Percentiles rank a stretch among this genome's conserved stretches.
Conservation (phyloP, 2,888 invertebrate species). For the Ormyrus pomaceus region DNA sequence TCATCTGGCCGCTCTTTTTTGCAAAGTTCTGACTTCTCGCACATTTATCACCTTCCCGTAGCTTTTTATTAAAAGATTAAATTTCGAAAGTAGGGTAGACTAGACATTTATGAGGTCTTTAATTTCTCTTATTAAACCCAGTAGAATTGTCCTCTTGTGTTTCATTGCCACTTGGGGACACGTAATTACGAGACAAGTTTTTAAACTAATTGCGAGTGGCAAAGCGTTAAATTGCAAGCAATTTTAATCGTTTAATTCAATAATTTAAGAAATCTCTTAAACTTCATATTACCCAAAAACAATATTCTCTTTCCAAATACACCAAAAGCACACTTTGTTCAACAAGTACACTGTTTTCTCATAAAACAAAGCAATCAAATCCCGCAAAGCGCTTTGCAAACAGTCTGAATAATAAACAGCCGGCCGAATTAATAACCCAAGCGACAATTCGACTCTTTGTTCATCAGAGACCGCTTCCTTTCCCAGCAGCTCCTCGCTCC, state of each 20-base stretch:
- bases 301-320: neutral
- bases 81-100: neutral
- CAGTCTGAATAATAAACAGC: too few species aligned
- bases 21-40: too few species aligned
- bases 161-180: neutral
- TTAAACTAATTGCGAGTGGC: neutral
- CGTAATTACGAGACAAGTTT: neutral
- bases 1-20: neutral
- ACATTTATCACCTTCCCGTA: neutral
- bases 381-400: too few species aligned
- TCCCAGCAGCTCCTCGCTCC: too few species aligned
- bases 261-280: too few species aligned
- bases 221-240: neutral
- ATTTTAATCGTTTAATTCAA: too few species aligned
- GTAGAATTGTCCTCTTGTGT: neutral
- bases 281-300: neutral
- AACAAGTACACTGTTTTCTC: neutral
- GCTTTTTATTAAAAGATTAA: slow-evolving; percentile 15
- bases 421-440: too few species aligned
- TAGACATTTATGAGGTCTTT: slow-evolving; percentile 17
- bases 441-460: too few species aligned
- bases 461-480: too few species aligned
- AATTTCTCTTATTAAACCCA: slow-evolving; percentile 16
- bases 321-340: neutral
- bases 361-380: neutral